Base-by-base conservation (phyloP, 2,797 vertebrate genomes). In the Malacoraja senta region DNA sequence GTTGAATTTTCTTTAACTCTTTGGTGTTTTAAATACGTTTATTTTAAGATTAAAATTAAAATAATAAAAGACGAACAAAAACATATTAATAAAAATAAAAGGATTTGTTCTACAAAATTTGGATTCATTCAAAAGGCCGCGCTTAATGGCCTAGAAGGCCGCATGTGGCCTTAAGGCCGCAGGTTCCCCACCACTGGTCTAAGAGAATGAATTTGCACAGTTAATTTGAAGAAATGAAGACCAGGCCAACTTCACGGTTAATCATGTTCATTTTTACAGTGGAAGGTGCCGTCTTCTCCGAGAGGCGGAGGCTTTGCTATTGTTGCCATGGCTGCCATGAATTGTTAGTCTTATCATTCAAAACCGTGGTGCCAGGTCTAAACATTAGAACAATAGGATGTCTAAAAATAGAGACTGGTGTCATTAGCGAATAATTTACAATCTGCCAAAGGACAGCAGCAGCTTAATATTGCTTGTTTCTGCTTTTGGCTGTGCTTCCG, bases 331-430 rank as follows among this genome's bases (percentile, higher is more conserved):
- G 72, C 90, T 53, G 74, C 71, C 71, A 92, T 53, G 71, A 76
- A 74, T 44, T 76, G 19, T 58, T 92, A 92, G 90, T 74, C 90
- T 92, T 76, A 92, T 92, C 90, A 92, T 76, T 92, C 90, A 74
- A 71, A 92, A 92, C 68, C 76, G 71, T 76, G 90, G 29, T 74
- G 90, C 90, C 71, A 92, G 90, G 90, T 92, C 90, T 76, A 92
- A 71, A 92, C 90, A 76, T 76, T 92, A 76, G 71, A 92, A 92
- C 76, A 92, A 92, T 92, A n/a, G 90, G 71, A 76, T 92, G 71
- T 76, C 71, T 92, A 76, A 76, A 92, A 92, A 92, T 92, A 92
- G 71, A 68, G 72, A 38, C 38, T 92, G 90, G 68, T 74, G 24
- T 92, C 71, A 92, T 92, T 76, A 76, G 71, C 72, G 71, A 92